A percentile compares a stretch with the other conserved stretches of the same genome.
These are phyloP conservation scores for Tetranychus truncatus DNA, from an alignment of 2,888 invertebrate genomes.

Conservation along the genomic window DNA sequence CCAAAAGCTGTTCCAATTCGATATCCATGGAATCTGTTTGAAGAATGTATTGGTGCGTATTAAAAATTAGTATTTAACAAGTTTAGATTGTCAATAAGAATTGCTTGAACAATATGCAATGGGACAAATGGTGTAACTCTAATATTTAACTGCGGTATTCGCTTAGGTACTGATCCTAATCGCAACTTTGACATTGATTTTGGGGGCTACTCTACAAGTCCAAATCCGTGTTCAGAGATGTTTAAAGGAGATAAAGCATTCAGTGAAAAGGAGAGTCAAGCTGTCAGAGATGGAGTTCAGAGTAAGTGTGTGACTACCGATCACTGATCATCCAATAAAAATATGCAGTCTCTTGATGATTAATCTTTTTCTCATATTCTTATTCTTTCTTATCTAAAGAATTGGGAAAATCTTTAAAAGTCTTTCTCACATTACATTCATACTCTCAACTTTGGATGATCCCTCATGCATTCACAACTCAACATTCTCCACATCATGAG, in stretches of 20 bases:
- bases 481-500: not conserved
- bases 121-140: too few species aligned
- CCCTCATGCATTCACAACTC: slow-evolving; percentile 15
- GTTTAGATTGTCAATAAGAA: too few species aligned
- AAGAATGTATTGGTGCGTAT: slow-evolving; percentile 11
- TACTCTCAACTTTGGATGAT: slow-evolving; percentile 11
- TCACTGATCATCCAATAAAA: not conserved
- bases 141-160: slow-evolving; percentile 11
- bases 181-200: slow-evolving; percentile 26
- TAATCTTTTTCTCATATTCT: not conserved
- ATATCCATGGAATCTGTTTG: slow-evolving; percentile 10
- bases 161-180: slow-evolving; percentile 26
- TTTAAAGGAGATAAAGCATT: slow-evolving; percentile 26
- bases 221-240: slow-evolving; percentile 25
- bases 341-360: not conserved
- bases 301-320: not conserved
- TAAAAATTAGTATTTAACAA: slow-evolving; percentile 3
- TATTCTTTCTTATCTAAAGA: slow-evolving; percentile 3
- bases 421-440: slow-evolving; percentile 18
- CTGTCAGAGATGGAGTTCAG: slow-evolving; percentile 20
- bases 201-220: slow-evolving; percentile 22
- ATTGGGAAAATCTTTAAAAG: slow-evolving; percentile 20
- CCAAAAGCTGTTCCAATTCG: slow-evolving; percentile 11
- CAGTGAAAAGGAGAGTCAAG: slow-evolving; percentile 25
- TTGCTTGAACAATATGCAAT: too few species aligned